Conservation (phyloP, 2,888 invertebrate species). For the Lepidocyrtinus sp. region DNA sequence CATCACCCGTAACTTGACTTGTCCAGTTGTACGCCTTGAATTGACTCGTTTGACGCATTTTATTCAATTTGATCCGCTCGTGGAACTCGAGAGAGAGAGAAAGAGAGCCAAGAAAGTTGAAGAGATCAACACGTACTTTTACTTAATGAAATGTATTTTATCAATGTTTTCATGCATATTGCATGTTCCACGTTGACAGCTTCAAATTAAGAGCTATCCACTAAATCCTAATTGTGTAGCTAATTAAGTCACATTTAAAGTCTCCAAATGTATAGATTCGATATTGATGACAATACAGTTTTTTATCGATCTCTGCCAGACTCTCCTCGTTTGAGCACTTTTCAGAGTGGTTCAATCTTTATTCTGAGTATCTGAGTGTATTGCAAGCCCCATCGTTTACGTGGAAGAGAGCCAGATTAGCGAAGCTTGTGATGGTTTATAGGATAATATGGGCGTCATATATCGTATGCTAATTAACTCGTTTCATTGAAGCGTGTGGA, state of each 20-base stretch:
- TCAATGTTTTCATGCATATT: background rate
- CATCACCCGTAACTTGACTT: too few relatives aligned
- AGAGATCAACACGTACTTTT: background rate
- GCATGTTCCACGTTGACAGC: background rate
- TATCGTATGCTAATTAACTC: background rate
- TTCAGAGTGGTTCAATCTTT: too few relatives aligned
- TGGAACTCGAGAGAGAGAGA: too few relatives aligned
- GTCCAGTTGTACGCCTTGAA: too few relatives aligned
- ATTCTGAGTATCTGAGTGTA: too few relatives aligned
- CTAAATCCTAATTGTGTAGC: background rate
- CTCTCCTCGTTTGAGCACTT: background rate
- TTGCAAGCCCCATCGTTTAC: too few relatives aligned
- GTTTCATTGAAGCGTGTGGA: background rate
- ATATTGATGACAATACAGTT: background rate
- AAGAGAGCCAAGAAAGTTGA: too few relatives aligned
- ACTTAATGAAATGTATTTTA: background rate
- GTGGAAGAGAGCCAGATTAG: too few relatives aligned
- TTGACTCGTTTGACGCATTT: too few relatives aligned
- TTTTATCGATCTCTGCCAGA: background rate
- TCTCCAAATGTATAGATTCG: too few relatives aligned
- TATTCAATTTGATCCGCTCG: too few relatives aligned
- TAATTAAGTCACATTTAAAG: background rate
- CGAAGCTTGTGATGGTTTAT: background rate
- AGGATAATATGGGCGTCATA: background rate
- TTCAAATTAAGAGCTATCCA: background rate